A percentile compares a stretch with the other conserved stretches of the same genome.
phyloP scores from a whole-genome alignment of 2,113 vertebrate genomes.

The Lepus americanus region DNA sequence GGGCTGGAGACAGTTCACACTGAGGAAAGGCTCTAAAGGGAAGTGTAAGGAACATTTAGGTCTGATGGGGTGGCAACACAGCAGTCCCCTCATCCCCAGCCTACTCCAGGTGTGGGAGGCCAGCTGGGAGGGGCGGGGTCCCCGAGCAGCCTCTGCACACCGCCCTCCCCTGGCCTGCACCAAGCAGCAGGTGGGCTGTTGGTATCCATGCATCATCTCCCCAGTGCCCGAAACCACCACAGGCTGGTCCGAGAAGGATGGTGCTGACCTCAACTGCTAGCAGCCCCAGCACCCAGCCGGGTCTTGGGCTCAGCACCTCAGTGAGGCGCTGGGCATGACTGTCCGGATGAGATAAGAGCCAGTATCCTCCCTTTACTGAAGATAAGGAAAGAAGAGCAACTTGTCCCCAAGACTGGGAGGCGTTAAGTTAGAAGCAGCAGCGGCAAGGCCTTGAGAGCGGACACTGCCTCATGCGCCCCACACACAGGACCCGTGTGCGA shows the following conservation, averaged over 20 bases:
- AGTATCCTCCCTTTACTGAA: not conserved
- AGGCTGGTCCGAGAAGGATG: not conserved
- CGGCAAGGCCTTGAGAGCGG: not conserved
- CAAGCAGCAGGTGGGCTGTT: slow-evolving; percentile 24
- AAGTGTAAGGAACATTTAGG: not conserved
- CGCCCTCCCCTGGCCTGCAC: slow-evolving; percentile 43
- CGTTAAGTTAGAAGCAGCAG: no score
- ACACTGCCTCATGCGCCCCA: not conserved
- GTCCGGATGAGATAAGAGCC: not conserved
- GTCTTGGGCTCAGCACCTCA: no score
- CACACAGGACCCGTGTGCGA: not conserved
- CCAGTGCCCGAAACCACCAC: not conserved
- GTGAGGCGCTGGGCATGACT: not conserved
- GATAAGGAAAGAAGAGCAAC: not conserved
- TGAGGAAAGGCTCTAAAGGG: not conserved
- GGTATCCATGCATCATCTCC: not conserved
- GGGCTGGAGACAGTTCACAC: slow-evolving; percentile 83
- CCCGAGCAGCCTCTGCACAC: not conserved
- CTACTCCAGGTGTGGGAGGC: slow-evolving; percentile 50
- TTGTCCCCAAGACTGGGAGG: not conserved
- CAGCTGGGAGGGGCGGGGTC: slow-evolving; percentile 48
- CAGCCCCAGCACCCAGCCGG: not conserved
- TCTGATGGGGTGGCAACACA: not conserved
- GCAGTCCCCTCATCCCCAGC: slow-evolving; percentile 16
- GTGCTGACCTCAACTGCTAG: not conserved